Conservation (phyloP, 2,797 vertebrate genomes). For the Cottoperca gobio region DNA sequence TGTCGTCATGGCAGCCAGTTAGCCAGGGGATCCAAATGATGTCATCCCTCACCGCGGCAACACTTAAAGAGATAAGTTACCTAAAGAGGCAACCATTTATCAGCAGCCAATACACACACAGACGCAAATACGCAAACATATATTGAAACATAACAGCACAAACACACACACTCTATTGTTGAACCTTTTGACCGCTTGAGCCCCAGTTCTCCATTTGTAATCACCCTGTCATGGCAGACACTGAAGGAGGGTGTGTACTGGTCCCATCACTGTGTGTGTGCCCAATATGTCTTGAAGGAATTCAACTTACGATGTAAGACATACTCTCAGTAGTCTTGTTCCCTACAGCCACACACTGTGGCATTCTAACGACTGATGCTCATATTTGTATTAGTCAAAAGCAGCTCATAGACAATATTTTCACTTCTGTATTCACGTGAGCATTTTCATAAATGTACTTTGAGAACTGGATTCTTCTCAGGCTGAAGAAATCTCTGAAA, state of each 20-base stretch:
- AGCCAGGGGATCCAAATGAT: conserved; percentile 97
- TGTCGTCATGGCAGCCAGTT: conserved; percentile 95
- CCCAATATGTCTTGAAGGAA: conserved; percentile 30
- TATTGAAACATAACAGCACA: conserved; percentile 51
- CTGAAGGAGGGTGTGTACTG: conserved; percentile 5
- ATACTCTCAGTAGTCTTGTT: conserved; percentile 1
- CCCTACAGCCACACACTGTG: not conserved
- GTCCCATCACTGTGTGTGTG: conserved; percentile 29
- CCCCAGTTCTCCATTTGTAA: conserved; percentile 64
- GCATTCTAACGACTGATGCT: not conserved
- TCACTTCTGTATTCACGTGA: not conserved
- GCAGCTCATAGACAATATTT: not conserved
- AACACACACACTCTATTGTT: conserved; percentile 88
- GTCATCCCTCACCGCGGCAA: conserved; percentile 97
- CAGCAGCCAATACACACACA: conserved; percentile 85
- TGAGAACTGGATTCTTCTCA: not conserved
- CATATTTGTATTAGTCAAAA: not conserved
- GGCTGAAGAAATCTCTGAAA: not conserved
- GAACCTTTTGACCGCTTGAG: conserved; percentile 85
- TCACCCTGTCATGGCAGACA: conserved; percentile 58
- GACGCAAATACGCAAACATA: conserved; percentile 17
- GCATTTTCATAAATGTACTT: not conserved
- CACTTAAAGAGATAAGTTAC: conserved; percentile 99
- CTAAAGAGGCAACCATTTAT: conserved; percentile 99
- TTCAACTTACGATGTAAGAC: conserved; percentile 17